Percentiles rank a stretch among this genome's conserved stretches.
phyloP scores from a whole-genome alignment of 1,140 invertebrate genomes.

The Lepidurus packardi region DNA sequence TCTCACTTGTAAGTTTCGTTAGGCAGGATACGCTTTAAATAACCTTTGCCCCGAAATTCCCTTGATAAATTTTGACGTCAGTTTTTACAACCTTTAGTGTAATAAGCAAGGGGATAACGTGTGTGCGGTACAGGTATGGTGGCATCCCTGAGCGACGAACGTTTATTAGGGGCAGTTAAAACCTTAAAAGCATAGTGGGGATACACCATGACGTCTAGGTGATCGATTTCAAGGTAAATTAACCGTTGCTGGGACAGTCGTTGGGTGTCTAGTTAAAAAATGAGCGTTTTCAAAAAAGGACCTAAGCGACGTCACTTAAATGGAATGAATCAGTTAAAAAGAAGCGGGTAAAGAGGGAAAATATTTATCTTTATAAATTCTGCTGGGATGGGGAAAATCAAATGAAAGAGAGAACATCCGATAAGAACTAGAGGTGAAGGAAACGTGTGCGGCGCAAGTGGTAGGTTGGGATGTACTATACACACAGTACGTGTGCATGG shows the following conservation, averaged over 20 bases:
- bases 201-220: background rate
- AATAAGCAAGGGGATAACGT: too few relatives aligned
- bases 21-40: too few relatives aligned
- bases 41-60: too few relatives aligned
- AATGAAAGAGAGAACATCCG: too few relatives aligned
- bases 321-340: background rate
- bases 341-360: too few relatives aligned
- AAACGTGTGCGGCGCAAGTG: background rate
- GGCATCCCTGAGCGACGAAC: background rate
- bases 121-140: background rate
- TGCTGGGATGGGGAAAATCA: too few relatives aligned
- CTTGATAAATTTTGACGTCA: too few relatives aligned
- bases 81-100: too few relatives aligned
- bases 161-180: constrained; percentile 11
- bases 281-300: background rate
- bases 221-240: constrained; percentile 15
- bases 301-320: background rate
- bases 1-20: too few relatives aligned
- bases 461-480: background rate
- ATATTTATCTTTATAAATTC: too few relatives aligned
- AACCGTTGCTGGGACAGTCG: background rate
- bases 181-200: background rate
- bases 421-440: too few relatives aligned
- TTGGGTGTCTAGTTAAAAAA: background rate
- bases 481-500: background rate